phyloP scores from a whole-genome alignment of 2,113 vertebrate species.

The Hypomesus transpacificus region DNA sequence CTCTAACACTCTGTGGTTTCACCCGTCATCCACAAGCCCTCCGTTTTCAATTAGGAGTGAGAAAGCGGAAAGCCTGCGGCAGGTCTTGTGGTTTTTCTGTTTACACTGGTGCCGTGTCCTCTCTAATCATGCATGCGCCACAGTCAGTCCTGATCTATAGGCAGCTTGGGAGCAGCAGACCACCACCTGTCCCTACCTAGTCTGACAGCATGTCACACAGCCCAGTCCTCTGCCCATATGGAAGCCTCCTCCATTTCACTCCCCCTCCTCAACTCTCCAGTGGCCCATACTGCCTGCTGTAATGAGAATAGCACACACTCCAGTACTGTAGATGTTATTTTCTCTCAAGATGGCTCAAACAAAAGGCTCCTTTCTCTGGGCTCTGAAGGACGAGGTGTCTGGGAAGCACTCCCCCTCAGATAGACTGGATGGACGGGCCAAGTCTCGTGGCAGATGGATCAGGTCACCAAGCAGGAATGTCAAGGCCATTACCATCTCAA shows the following conservation, averaged over 20 bases:
- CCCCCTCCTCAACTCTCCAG: conserved; percentile 21
- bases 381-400: conserved; percentile 11
- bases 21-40: background rate
- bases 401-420: conserved; percentile 10
- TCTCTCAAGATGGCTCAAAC: conserved; percentile 37
- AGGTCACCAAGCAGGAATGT: conserved; percentile 46
- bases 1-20: background rate
- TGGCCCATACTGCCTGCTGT: conserved; percentile 24
- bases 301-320: conserved; percentile 37
- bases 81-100: background rate
- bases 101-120: background rate
- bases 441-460: conserved; percentile 37
- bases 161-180: background rate
- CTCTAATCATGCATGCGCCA: conserved; percentile 1
- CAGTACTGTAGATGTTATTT: conserved; percentile 29
- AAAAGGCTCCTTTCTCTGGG: conserved; percentile 25
- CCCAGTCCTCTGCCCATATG: conserved; percentile 35
- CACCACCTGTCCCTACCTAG: conserved; percentile 38
- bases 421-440: background rate
- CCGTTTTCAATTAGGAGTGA: background rate
- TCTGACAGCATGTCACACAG: conserved; percentile 3
- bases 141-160: conserved; percentile 5
- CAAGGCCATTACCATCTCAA: conserved; percentile 33
- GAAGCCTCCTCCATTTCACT: conserved; percentile 12
- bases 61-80: background rate